Base-by-base conservation (phyloP, 2,888 invertebrate species). In the Neoscelio sp. region DNA sequence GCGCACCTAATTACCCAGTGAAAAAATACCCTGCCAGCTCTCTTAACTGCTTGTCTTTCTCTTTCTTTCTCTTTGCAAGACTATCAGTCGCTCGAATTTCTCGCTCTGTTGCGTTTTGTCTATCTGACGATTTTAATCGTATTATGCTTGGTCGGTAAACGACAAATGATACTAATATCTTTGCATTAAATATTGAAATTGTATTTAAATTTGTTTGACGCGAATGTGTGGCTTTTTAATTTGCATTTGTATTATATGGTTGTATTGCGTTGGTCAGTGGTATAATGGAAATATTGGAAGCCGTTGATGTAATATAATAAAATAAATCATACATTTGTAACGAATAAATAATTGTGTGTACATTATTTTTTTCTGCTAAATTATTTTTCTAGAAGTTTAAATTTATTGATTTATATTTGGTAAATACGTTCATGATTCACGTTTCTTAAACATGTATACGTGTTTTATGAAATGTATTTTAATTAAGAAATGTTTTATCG, bases 51-150 rank as follows among this genome's bases (percentile, higher is more conserved):
- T 17, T 38, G 54, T 23, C 42, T 54, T 38, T 10, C 54, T 67
- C 46, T 23, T 23, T 28, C 44, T 18, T 42, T 38, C 52, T 54
- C 38, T 46, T 20, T 13, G 18, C 64, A 38, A 30, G 38, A 17
- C 20, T 56, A 44, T 62, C 62, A 18, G 38, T 44, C 26, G 54
- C 18, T 46, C 46, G 38, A 64, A 48, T 70, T 71, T 52, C 67
- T 44, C 62, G 56, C 73, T 78, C 62, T 33, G 48, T 28, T 23
- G 56, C 68, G 38, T 46, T 64, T 58, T 40, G 74, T 54, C 68
- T 73, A 35, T 30, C 48, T 54, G 67, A 40, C 46, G 42, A 74
- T 78, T 68, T 74, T 78, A 79, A 75, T 79, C 74, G 70, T 73
- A 71, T 78, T 78, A 74, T 52, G 23, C 56, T 50, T 33, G 38